These are phyloP conservation scores for Semotilus atromaculatus DNA, from an alignment of 2,797 vertebrate species.

Conservation along the genomic window DNA sequence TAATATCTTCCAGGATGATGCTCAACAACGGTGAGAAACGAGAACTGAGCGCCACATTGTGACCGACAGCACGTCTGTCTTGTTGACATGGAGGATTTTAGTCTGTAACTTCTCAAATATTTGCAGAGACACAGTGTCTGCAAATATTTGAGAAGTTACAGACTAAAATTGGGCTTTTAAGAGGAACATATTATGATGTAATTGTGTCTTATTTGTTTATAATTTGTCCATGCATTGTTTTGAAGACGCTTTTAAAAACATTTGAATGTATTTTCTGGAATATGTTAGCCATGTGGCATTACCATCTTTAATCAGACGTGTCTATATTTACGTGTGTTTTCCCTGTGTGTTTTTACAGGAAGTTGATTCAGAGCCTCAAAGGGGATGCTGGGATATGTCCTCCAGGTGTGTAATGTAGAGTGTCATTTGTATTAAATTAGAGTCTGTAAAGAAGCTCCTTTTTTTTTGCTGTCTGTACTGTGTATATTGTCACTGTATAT, in stretches of 20 bases:
- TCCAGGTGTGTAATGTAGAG: slow-evolving; percentile 66
- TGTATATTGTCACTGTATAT: background rate
- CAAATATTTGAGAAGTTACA: too few relatives aligned
- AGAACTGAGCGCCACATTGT: background rate
- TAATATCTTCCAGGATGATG: slow-evolving; percentile 72
- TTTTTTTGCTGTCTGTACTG: background rate
- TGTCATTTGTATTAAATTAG: background rate
- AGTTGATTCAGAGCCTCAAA: slow-evolving; percentile 86
- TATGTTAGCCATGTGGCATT: background rate
- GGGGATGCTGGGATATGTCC: slow-evolving; percentile 88
- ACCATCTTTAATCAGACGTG: background rate
- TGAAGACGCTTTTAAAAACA: background rate
- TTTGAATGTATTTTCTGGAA: background rate
- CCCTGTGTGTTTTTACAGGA: slow-evolving; percentile 74
- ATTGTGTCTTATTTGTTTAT: background rate
- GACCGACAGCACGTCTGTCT: background rate
- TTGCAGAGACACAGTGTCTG: background rate
- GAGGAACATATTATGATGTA: background rate
- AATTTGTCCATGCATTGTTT: too few relatives aligned
- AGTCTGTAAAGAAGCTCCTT: background rate
- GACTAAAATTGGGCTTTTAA: background rate
- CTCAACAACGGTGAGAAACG: slow-evolving; percentile 73
- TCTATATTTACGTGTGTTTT: slow-evolving; percentile 17
- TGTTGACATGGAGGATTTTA: background rate
- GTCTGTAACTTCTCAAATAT: background rate